Evolutionary conservation across 1,140 invertebrate species (phyloP).

Genomic region (Apis mellifera): Amel_HAv3.1 CM009937.2:14025501-14026000

Average conservation of each 20-base stretch:
- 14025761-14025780: conserved; percentile 70
- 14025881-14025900: no score
- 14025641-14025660: not conserved
- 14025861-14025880: no score
- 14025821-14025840: conserved; percentile 30
- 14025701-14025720: conserved; percentile 60
- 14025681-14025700: conserved; percentile 12
- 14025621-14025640: not conserved
- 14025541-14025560: conserved; percentile 24
- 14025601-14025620: conserved; percentile 37
- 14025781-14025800: conserved; percentile 59
- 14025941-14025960: no score
- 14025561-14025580: conserved; percentile 55
- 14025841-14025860: no score
- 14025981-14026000: no score
- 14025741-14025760: conserved; percentile 71
- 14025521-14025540: conserved; percentile 23
- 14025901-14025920: no score
- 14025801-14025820: conserved; percentile 42
- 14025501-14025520: conserved; percentile 55
- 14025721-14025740: conserved; percentile 70
- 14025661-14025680: not conserved
- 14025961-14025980: no score
- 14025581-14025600: conserved; percentile 67
- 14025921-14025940: no score